Conservation (phyloP, 2,888 invertebrate species). For the Plebejus argus region DNA sequence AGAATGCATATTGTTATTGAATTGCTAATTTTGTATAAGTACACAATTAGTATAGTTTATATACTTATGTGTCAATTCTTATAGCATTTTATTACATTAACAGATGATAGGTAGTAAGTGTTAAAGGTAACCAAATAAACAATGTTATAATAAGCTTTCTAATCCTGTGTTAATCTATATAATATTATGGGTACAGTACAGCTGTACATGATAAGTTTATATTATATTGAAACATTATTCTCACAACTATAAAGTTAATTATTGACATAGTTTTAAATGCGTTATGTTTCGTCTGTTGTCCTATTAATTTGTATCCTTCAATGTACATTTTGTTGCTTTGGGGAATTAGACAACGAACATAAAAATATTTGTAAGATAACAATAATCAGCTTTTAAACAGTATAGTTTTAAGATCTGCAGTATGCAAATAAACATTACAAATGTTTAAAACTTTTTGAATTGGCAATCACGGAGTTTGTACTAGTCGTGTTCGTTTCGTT, state of each 20-base stretch:
- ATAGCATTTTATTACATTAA: conserved; percentile 81
- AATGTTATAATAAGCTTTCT: conserved; percentile 68
- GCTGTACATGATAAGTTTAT: conserved; percentile 36
- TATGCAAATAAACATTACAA: background rate
- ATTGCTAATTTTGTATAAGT: conserved; percentile 80
- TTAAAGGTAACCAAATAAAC: conserved; percentile 71
- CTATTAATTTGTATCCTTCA: conserved; percentile 41
- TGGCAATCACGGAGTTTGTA: background rate
- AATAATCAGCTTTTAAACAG: conserved; percentile 33
- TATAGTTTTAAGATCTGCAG: conserved; percentile 25
- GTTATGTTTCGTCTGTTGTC: background rate
- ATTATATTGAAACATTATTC: conserved; percentile 39
- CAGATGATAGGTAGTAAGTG: conserved; percentile 79
- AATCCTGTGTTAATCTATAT: conserved; percentile 51
- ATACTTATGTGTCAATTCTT: conserved; percentile 83
- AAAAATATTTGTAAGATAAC: conserved; percentile 53
- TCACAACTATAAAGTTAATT: conserved; percentile 9
- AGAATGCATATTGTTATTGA: conserved; percentile 76
- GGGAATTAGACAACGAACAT: conserved; percentile 72
- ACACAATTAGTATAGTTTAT: conserved; percentile 82
- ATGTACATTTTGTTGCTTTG: conserved; percentile 50
- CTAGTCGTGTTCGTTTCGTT: too few species aligned
- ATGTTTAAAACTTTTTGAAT: background rate
- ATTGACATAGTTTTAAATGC: conserved; percentile 2
- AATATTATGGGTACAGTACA: conserved; percentile 31